Evolutionary conservation across 2,113 vertebrate genomes (phyloP), one percentile per base, ranked within the genome.

Genomic region (Manacus vitellinus): DNA sequence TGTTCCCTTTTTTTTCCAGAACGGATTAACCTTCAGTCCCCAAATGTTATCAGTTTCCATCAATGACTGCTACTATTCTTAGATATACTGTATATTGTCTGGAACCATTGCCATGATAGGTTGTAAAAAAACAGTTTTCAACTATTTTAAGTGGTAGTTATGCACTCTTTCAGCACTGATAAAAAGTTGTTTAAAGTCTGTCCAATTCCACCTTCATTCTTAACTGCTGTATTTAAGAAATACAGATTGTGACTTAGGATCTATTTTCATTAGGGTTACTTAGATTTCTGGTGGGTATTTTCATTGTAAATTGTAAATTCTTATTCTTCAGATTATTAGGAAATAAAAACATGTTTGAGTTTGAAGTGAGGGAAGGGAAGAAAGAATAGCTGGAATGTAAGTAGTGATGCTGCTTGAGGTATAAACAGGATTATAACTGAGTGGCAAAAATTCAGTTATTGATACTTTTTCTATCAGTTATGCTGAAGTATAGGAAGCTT

Each of bases 11-110:
- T 47, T 67, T 84, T 35, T 35, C 55, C 17, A 67, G 52, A 94
- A 61, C 13, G 2, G 83, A 56, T 88, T 87, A 92, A 67, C 62
- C 94, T 95, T 96, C 88, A 74, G 54, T 75, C 72, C 61, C 18
- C 85, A 95, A 94, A 91, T 46, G 86, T 95, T 93, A 95, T 97
- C 91, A 94, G 47, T 93, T 95, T 88, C 91, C 96, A 94, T 97
- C 94, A 92, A 91, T 67, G 85, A 52, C 81, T 71, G 81, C 66
- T 95, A 65, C 96, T 96, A 97, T 94, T 96, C 91, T 97, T 96
- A 89, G 65, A 67, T 79, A 66, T 66, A 47, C 95, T 92, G 66
- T 85, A 95, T 92, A 96, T 96, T 97, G 97, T 97, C 63, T 85
- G 65, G 74, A 84, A 51, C 59, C 10, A 5, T 80, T 96, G 65